phyloP scores from a whole-genome alignment of 2,113 vertebrate species.

The Phaethornis superciliosus region DNA sequence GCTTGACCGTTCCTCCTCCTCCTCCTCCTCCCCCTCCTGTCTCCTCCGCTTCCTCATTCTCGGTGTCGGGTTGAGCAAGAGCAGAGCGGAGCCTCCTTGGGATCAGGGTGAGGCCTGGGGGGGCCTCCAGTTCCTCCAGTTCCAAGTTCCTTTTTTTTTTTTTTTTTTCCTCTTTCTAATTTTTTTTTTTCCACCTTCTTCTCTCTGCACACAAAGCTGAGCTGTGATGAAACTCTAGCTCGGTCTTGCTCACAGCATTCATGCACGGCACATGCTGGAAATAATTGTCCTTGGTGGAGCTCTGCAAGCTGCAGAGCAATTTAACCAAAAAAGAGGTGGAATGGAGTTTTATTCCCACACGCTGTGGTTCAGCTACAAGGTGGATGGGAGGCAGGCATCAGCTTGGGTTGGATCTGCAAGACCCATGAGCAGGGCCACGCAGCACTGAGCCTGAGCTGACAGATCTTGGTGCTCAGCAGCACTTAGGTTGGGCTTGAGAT shows the following conservation, averaged over 20 bases:
- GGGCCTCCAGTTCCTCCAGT: constrained; percentile 29
- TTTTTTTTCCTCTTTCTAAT: neutral
- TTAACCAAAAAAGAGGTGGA: constrained; percentile 2
- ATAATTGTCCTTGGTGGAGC: constrained; percentile 67
- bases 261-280: constrained; percentile 60
- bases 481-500: neutral
- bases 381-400: neutral
- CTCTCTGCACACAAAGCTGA: neutral
- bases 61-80: constrained; percentile 65
- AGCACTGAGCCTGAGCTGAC: neutral
- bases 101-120: constrained; percentile 52
- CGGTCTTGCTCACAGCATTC: constrained; percentile 38
- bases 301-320: constrained; percentile 28
- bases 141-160: constrained; percentile 49
- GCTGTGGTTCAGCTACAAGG: neutral
- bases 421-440: neutral
- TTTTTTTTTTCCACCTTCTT: neutral
- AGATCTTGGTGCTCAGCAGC: neutral
- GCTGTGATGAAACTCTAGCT: constrained; percentile 54
- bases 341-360: constrained; percentile 3
- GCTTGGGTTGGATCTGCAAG: neutral
- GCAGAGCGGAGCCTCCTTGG: constrained; percentile 38
- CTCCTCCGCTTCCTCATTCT: constrained; percentile 72
- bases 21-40: constrained; percentile 35
- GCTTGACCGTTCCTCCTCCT: constrained; percentile 42